Conservation (phyloP, 2,113 vertebrate genomes). For the Pithys albifrons region DNA sequence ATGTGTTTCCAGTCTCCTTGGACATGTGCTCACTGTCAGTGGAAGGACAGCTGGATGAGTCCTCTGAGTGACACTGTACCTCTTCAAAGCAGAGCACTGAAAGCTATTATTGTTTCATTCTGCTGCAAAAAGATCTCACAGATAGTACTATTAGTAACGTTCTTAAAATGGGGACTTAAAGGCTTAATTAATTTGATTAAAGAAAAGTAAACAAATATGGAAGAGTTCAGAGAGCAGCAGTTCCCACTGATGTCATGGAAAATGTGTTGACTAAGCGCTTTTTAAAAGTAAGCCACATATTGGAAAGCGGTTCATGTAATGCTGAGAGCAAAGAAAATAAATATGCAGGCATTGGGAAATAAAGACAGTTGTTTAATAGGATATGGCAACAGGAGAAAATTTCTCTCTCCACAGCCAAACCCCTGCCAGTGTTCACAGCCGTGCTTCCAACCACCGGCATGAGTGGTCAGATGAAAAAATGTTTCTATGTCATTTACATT, state of each 20-base stretch:
- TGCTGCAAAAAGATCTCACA: neutral
- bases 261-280: neutral
- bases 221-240: neutral
- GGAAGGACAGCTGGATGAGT: neutral
- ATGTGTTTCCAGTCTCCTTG: neutral
- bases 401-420: neutral
- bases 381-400: neutral
- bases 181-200: constrained; percentile 25
- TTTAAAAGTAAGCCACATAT: neutral
- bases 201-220: constrained; percentile 32
- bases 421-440: neutral
- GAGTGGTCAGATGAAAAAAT: neutral
- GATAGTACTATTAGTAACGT: neutral
- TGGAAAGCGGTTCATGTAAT: neutral
- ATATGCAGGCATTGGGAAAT: neutral
- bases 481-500: neutral
- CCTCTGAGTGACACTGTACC: neutral
- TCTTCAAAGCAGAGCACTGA: neutral
- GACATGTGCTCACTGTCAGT: neutral
- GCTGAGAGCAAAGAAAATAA: constrained; percentile 34
- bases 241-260: neutral
- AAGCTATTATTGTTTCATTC: neutral
- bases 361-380: neutral
- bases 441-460: neutral
- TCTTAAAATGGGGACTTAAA: neutral